phyloP scores from a whole-genome alignment of 2,888 invertebrate genomes.

The Latheticus oryzae region DNA sequence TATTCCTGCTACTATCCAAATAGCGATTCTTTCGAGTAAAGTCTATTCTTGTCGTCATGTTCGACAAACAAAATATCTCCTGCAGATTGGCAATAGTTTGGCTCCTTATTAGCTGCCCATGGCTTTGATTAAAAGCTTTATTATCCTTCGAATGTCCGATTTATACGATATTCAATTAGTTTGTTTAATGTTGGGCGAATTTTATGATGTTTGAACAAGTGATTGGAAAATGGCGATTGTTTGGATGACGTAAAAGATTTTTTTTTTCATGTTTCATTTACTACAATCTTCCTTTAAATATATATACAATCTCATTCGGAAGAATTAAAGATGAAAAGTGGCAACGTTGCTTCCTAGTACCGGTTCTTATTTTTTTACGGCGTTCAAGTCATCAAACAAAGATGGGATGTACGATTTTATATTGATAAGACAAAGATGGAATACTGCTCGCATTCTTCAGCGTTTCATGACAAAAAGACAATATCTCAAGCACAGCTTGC shows the following conservation, averaged over 20 bases:
- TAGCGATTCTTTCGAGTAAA: too few species aligned
- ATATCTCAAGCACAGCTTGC: conserved; percentile 40
- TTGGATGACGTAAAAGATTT: conserved; percentile 5
- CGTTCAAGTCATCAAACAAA: conserved; percentile 35
- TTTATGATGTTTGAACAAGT: conserved; percentile 55
- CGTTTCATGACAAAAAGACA: conserved; percentile 50
- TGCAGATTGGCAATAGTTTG: conserved; percentile 58
- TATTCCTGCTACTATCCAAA: too few species aligned
- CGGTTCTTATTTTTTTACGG: conserved; percentile 43
- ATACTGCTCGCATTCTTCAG: conserved; percentile 49
- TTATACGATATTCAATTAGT: conserved; percentile 44
- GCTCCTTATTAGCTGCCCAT: conserved; percentile 59
- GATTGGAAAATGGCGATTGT: conserved; percentile 51
- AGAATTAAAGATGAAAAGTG: too few species aligned
- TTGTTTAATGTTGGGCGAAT: conserved; percentile 49
- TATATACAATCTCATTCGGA: too few species aligned
- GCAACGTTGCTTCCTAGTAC: conserved; percentile 40
- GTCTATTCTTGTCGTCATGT: conserved; percentile 52
- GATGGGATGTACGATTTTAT: conserved; percentile 19
- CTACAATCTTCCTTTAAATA: too few species aligned
- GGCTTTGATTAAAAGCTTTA: conserved; percentile 55
- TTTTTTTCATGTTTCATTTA: too few species aligned
- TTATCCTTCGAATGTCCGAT: conserved; percentile 23
- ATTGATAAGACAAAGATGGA: conserved; percentile 16
- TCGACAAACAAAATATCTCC: conserved; percentile 60